Evolutionary conservation across 2,888 invertebrate genomes (phyloP).

Genomic region (Ypsolopha sequella): DNA sequence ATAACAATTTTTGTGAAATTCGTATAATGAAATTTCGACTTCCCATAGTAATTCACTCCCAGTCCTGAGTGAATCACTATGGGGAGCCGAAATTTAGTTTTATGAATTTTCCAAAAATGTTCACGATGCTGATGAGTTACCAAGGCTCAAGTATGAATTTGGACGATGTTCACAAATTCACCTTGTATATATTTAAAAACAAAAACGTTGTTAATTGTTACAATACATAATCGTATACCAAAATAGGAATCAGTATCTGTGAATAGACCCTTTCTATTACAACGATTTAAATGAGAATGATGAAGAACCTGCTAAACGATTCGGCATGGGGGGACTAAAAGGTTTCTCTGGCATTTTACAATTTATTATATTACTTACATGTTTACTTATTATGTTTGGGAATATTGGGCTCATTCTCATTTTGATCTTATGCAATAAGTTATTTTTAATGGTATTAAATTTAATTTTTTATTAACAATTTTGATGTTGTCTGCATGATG

Average conservation of each 20-base stretch:
- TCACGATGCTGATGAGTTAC: no score
- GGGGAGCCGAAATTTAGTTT: no score
- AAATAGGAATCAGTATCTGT: slow-evolving; percentile 19
- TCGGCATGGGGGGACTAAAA: not conserved
- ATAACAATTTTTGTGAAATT: no score
- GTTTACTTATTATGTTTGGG: slow-evolving; percentile 14
- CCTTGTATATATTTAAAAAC: no score
- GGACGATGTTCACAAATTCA: no score
- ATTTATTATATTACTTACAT: not conserved
- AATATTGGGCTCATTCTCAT: slow-evolving; percentile 59
- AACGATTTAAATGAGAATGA: slow-evolving; percentile 67
- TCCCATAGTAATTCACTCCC: no score
- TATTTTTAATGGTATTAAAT: slow-evolving; percentile 13
- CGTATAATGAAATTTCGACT: no score
- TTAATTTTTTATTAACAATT: slow-evolving; percentile 20
- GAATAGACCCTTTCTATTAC: slow-evolving; percentile 30
- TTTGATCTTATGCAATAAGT: slow-evolving; percentile 35
- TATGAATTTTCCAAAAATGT: no score
- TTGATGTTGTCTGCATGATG: slow-evolving; percentile 58
- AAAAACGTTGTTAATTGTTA: no score
- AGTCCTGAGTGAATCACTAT: no score
- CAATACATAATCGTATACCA: no score
- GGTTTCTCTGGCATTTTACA: not conserved
- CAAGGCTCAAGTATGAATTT: no score
- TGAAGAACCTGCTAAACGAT: slow-evolving; percentile 6